Conservation (phyloP, 2,888 invertebrate genomes). For the Sesamia inferens region DNA sequence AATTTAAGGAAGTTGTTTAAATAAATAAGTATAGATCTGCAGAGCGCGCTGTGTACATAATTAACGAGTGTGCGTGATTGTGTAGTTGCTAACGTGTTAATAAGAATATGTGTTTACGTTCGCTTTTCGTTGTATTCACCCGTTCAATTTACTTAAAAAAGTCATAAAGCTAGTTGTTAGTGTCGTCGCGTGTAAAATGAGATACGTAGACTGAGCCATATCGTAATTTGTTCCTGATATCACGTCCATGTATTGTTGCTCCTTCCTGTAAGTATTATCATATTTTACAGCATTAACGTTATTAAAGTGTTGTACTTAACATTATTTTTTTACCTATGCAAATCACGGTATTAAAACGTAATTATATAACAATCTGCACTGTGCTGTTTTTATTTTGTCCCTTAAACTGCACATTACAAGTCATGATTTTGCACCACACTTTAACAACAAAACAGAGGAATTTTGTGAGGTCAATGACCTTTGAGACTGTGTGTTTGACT, state of each 20-base stretch:
- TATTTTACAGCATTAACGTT: constrained; percentile 22
- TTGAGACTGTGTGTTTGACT: constrained; percentile 31
- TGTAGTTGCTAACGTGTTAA: constrained; percentile 71
- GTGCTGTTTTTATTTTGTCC: constrained; percentile 7
- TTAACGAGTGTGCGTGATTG: constrained; percentile 54
- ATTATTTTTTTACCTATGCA: constrained; percentile 1
- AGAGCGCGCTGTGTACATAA: constrained; percentile 47
- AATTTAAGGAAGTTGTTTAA: constrained; percentile 50
- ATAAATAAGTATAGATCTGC: constrained; percentile 62
- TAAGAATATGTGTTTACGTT: constrained; percentile 75
- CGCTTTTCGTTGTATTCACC: constrained; percentile 68
- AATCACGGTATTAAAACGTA: constrained; percentile 27
- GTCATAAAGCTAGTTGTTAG: constrained; percentile 63
- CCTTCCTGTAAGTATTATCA: constrained; percentile 86
- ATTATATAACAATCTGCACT: constrained; percentile 38
- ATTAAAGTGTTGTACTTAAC: background rate
- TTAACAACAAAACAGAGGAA: constrained; percentile 33
- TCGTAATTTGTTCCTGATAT: constrained; percentile 73
- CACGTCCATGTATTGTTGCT: constrained; percentile 90
- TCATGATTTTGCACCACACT: constrained; percentile 24
- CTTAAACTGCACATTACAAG: constrained; percentile 11
- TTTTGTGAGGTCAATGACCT: constrained; percentile 62
- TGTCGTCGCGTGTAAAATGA: constrained; percentile 71
- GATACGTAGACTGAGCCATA: constrained; percentile 70
- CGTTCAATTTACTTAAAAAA: constrained; percentile 71